phyloP scores from a whole-genome alignment of 2,888 invertebrate genomes.

The Hydropsyche betteni region DNA sequence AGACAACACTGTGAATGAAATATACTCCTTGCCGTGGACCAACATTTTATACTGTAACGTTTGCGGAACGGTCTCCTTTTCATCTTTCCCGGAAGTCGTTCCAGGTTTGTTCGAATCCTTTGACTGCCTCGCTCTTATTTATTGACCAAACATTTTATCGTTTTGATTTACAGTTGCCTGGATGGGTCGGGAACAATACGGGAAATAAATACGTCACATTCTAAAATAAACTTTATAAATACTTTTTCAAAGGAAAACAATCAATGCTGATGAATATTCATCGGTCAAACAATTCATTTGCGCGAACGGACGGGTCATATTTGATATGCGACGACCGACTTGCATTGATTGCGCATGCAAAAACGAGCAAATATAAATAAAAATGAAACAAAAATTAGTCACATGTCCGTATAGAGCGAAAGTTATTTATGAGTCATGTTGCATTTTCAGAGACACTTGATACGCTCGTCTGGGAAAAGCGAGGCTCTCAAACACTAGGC shows the following conservation, averaged over 20 bases:
- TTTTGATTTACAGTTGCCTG: conserved; percentile 2
- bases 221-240: too few relatives aligned
- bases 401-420: background rate
- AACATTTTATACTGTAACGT: conserved; percentile 1
- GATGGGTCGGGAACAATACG: background rate
- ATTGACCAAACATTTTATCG: conserved; percentile 2
- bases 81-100: background rate
- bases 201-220: background rate
- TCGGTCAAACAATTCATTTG: too few relatives aligned
- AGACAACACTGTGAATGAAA: conserved; percentile 24
- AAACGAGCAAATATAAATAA: too few relatives aligned
- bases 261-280: too few relatives aligned
- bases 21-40: background rate
- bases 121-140: conserved; percentile 12
- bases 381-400: too few relatives aligned
- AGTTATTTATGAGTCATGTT: background rate
- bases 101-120: background rate
- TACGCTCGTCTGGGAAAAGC: conserved; percentile 19
- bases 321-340: too few relatives aligned
- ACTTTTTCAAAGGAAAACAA: too few relatives aligned
- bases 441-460: background rate
- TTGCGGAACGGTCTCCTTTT: too few relatives aligned
- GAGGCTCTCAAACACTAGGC: conserved; percentile 8
- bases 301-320: too few relatives aligned
- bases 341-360: too few relatives aligned